Percentiles rank a stretch among this genome's conserved stretches.
Evolutionary conservation across 1,140 invertebrate genomes (phyloP).

Genomic region (Leptinotarsa defecta): DNA sequence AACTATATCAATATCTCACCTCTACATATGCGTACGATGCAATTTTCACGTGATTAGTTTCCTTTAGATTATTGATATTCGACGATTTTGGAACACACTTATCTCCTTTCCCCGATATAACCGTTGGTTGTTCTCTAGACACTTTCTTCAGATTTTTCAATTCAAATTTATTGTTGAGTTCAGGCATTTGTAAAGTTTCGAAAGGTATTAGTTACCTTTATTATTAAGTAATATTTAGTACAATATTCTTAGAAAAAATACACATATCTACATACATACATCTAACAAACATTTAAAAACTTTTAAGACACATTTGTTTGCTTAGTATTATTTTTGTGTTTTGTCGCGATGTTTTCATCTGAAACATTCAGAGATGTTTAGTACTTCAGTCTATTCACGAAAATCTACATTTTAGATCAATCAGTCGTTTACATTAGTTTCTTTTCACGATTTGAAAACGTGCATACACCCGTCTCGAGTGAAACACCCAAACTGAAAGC

Average conservation of each 20-base stretch:
- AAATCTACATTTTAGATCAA: not conserved
- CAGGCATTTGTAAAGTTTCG: slow-evolving; percentile 31
- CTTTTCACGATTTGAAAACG: not conserved
- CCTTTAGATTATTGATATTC: slow-evolving; percentile 35
- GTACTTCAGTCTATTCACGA: not conserved
- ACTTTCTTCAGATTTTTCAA: slow-evolving; percentile 34
- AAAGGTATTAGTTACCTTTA: not conserved
- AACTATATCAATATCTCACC: slow-evolving; percentile 37
- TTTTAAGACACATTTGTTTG: slow-evolving; percentile 17
- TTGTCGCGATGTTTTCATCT: not conserved
- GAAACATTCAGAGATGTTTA: not conserved
- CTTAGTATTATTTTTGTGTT: not conserved
- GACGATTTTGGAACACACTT: not conserved
- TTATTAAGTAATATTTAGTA: not conserved
- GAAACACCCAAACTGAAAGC: slow-evolving; percentile 49
- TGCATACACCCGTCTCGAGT: slow-evolving; percentile 38
- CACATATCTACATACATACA: slow-evolving; percentile 7
- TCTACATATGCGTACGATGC: slow-evolving; percentile 50
- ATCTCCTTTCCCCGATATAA: not conserved
- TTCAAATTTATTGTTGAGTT: slow-evolving; percentile 39
- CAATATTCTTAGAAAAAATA: slow-evolving; percentile 5
- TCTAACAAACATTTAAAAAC: slow-evolving; percentile 7
- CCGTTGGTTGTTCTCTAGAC: not conserved
- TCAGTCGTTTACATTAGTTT: not conserved
- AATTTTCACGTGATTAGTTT: slow-evolving; percentile 46